phyloP scores from a whole-genome alignment of 2,113 vertebrate genomes.

The Rissa tridactyla region DNA sequence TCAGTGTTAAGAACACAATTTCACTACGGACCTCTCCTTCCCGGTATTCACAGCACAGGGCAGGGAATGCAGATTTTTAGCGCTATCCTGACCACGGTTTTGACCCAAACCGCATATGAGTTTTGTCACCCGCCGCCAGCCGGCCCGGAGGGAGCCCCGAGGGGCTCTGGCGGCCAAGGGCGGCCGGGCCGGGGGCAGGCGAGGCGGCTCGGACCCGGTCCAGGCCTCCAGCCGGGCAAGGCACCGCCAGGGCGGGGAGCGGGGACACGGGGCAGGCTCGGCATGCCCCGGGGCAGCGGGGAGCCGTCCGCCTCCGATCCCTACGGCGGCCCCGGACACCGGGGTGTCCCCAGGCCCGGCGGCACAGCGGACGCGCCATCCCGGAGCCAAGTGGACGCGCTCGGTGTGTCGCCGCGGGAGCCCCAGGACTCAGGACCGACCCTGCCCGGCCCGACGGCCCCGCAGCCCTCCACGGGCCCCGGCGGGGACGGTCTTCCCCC shows the following conservation, averaged over 20 bases:
- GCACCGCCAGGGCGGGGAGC: too few relatives aligned
- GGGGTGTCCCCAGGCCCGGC: background rate
- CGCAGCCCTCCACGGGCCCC: background rate
- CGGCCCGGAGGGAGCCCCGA: background rate
- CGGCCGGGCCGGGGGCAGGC: background rate
- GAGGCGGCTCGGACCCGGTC: background rate
- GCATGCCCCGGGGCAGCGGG: background rate
- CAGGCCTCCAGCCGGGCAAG: background rate
- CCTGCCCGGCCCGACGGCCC: too few relatives aligned
- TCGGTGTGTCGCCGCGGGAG: rapidly evolving
- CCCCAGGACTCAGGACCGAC: background rate
- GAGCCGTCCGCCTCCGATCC: too few relatives aligned
- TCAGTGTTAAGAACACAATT: rapidly evolving
- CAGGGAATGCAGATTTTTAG: background rate
- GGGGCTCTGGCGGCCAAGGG: too few relatives aligned
- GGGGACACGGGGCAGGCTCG: background rate
- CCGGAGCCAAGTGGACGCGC: too few relatives aligned
- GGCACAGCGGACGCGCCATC: background rate
- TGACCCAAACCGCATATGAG: background rate
- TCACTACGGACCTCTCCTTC: background rate
- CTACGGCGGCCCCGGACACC: background rate
- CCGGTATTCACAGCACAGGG: rapidly evolving
- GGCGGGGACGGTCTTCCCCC: background rate
- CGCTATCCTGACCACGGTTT: rapidly evolving
- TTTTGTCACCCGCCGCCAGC: background rate